These are phyloP conservation scores for Meandrusa payeni DNA, from an alignment of 2,888 invertebrate genomes.

Conservation along the genomic window DNA sequence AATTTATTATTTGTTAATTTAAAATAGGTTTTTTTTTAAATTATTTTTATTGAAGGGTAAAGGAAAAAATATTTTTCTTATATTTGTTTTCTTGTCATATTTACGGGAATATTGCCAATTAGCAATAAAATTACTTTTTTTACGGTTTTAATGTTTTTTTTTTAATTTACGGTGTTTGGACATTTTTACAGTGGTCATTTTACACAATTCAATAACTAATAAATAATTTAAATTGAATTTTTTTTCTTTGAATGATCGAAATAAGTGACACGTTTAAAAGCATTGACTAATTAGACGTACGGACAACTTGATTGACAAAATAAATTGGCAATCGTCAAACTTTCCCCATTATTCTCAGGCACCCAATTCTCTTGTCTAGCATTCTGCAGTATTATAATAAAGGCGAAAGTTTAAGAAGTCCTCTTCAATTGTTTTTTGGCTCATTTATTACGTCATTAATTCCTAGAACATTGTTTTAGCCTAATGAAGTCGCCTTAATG, in stretches of 20 bases:
- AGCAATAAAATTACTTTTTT: too few relatives aligned
- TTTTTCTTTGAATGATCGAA: neutral
- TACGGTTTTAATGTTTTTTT: too few relatives aligned
- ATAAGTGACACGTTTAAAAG: neutral
- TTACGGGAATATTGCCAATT: too few relatives aligned
- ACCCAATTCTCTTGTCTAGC: slow-evolving; percentile 29
- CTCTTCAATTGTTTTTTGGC: slow-evolving; percentile 14
- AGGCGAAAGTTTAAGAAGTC: slow-evolving; percentile 16
- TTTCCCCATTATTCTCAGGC: slow-evolving; percentile 40
- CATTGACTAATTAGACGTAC: slow-evolving; percentile 13
- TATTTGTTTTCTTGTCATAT: too few relatives aligned
- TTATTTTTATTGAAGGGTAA: too few relatives aligned
- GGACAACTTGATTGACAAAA: slow-evolving; percentile 20
- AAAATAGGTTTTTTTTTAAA: too few relatives aligned
- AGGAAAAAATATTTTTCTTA: too few relatives aligned
- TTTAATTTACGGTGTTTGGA: too few relatives aligned
- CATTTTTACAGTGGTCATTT: too few relatives aligned
- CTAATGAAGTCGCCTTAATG: slow-evolving; percentile 12
- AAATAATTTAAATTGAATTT: too few relatives aligned
- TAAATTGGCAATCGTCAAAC: slow-evolving; percentile 31
- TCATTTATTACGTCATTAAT: slow-evolving; percentile 18
- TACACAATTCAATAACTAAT: too few relatives aligned
- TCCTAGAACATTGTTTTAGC: neutral
- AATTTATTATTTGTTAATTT: too few relatives aligned
- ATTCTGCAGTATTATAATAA: slow-evolving; percentile 25